Evolutionary conservation across 2,113 vertebrate species (phyloP), one percentile per base, ranked within the genome.

Genomic region (Plecotus auritus): DNA sequence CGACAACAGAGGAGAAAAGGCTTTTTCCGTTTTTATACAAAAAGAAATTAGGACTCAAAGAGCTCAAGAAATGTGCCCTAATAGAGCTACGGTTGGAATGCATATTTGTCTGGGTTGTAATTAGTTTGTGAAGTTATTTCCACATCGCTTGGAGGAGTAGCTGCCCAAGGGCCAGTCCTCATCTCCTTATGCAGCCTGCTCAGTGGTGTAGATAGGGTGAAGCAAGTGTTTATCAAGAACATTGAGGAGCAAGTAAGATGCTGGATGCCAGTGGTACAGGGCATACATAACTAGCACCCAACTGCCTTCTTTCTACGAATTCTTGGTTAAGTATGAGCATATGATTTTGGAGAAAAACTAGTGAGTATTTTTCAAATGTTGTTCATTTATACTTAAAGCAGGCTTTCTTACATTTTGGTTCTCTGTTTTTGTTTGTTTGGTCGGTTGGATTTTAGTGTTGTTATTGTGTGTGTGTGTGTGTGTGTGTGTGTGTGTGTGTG

Each of bases 1-100:
- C 66, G 5, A 86, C 26, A 35, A 47, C n/a, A 85, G 49, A 51
- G 30, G 7, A 32, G 20, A 87, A 95, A 91, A 93, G 16, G 1
- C 18, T 67, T 85, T 95, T 97, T 95, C 28, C 20, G 35, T 84
- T 66, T 88, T 93, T 88, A 92, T 72, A 51, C 1, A 26, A 37
- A 6, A 93, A 96, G 56, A 87, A 88, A 86, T 51, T 32, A 17
- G 22, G 88, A 54, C 28, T 66, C 9, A 45, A n/a, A 80, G 18
- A 40, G 22, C 35, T 81, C 49, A 72, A 85, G 30, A 95, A 67
- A 88, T 51, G 82, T 88, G 37, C 45, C 37, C 0, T 73, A 20
- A 3, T 45, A 61, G 84, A 74, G 30, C 45, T 93, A 90, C 59
- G 92, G 81, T 77, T 28, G 87, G 32, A 66, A 64, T 51, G 12